These are phyloP conservation scores for Diglossa brunneiventris DNA, from an alignment of 2,113 vertebrate genomes.

Conservation along the genomic window DNA sequence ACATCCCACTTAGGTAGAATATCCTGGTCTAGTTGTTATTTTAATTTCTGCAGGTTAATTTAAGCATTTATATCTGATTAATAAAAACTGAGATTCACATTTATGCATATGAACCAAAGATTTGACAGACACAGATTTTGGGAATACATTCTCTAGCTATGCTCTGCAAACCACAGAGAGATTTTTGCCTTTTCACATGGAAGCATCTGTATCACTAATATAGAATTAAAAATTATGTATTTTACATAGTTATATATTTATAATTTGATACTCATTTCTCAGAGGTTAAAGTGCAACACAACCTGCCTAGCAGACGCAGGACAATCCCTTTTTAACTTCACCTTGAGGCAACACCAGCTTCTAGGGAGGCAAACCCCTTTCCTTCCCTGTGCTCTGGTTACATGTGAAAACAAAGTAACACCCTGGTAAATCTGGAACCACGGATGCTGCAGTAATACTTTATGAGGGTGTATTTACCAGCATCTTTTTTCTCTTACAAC, in stretches of 20 bases:
- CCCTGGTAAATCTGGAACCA: fast-evolving
- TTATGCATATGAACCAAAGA: background rate
- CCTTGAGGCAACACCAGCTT: background rate
- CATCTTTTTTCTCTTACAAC: background rate
- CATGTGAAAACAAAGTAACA: background rate
- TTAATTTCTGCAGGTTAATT: background rate
- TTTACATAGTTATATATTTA: background rate
- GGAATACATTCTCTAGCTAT: background rate
- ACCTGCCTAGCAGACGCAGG: background rate
- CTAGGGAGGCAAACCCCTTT: fast-evolving
- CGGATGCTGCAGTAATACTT: background rate
- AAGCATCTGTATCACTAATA: background rate
- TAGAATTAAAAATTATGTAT: fast-evolving
- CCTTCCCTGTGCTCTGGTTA: background rate
- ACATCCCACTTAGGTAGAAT: background rate
- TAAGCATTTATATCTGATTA: background rate
- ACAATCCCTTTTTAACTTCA: background rate
- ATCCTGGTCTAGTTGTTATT: background rate
- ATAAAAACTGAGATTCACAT: background rate
- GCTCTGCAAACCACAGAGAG: background rate
- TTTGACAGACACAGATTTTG: fast-evolving
- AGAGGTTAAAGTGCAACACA: background rate
- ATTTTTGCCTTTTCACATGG: background rate
- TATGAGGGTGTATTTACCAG: fast-evolving
- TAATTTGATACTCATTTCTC: background rate